Conservation (phyloP, 2,888 invertebrate genomes). For the Oscheius sp. region DNA sequence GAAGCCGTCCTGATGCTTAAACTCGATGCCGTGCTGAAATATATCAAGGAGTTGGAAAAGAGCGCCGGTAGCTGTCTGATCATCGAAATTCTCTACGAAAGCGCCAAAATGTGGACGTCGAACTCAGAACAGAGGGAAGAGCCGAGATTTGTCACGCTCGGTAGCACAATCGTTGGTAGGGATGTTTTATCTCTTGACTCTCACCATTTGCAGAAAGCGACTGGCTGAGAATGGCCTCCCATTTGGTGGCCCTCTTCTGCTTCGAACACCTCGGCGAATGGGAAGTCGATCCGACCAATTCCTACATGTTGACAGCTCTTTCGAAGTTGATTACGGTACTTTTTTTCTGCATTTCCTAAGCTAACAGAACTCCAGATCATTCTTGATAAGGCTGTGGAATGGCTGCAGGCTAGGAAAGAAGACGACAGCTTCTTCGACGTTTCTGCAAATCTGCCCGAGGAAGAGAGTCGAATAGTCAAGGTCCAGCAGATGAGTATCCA, state of each 20-base stretch:
- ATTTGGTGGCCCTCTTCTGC: slow-evolving; percentile 26
- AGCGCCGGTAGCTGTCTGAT: not conserved
- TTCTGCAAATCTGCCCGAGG: not conserved
- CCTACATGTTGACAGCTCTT: slow-evolving; percentile 3
- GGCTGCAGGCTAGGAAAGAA: not conserved
- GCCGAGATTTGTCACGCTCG: slow-evolving; percentile 2
- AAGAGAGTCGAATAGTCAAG: not conserved
- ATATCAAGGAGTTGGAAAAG: not conserved
- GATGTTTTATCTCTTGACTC: not conserved
- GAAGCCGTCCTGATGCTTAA: slow-evolving; percentile 19
- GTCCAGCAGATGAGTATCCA: slow-evolving; percentile 7
- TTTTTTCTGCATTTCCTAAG: not conserved
- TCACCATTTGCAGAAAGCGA: slow-evolving; percentile 14
- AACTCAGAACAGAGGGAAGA: not conserved
- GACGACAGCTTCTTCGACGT: slow-evolving; percentile 8
- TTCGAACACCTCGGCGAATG: slow-evolving; percentile 35
- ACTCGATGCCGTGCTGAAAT: slow-evolving; percentile 24
- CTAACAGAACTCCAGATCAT: slow-evolving; percentile 14
- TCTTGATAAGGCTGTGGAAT: slow-evolving; percentile 2
- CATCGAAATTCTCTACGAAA: slow-evolving; percentile 21
- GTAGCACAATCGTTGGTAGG: not conserved
- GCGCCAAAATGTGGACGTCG: slow-evolving; percentile 2
- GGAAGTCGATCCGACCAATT: slow-evolving; percentile 27
- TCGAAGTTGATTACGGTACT: slow-evolving; percentile 16
- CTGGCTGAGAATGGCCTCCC: slow-evolving; percentile 13